Conservation (phyloP, 2,888 invertebrate species). For the Erebia epiphron region DNA sequence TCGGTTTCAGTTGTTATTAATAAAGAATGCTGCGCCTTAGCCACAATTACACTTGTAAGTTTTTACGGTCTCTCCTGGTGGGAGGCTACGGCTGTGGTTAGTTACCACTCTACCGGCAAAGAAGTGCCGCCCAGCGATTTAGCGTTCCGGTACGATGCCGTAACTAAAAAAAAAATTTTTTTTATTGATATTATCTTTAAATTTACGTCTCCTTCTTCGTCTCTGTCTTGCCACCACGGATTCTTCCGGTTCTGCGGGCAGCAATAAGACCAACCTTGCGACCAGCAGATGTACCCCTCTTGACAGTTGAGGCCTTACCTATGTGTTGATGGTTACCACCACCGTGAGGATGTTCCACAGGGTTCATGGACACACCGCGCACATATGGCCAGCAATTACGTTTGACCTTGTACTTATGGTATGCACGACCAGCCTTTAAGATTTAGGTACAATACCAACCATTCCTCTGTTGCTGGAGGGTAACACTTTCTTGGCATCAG, state of each 20-base stretch:
- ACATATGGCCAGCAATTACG: slow-evolving; percentile 99
- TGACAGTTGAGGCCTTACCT: slow-evolving; percentile 99
- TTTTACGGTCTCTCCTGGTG: too few relatives aligned
- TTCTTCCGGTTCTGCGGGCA: slow-evolving; percentile 99
- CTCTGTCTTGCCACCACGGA: slow-evolving; percentile 98
- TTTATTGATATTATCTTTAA: slow-evolving; percentile 67
- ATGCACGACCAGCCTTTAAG: slow-evolving; percentile 99
- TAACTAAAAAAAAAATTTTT: too few relatives aligned
- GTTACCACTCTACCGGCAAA: too few relatives aligned
- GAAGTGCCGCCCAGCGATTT: too few relatives aligned
- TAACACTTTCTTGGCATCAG: slow-evolving; percentile 99
- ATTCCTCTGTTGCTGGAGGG: slow-evolving; percentile 99
- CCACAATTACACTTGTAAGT: too few relatives aligned
- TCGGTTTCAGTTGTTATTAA: too few relatives aligned
- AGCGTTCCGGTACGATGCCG: too few relatives aligned
- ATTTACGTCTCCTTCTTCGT: slow-evolving; percentile 90
- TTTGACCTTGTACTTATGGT: slow-evolving; percentile 99
- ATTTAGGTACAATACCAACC: slow-evolving; percentile 99
- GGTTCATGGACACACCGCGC: slow-evolving; percentile 99
- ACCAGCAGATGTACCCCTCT: slow-evolving; percentile 99
- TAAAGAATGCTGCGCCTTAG: too few relatives aligned
- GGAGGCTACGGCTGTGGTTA: too few relatives aligned
- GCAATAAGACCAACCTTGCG: slow-evolving; percentile 99
- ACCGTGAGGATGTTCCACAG: slow-evolving; percentile 99
- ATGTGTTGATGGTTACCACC: slow-evolving; percentile 99